Conservation (phyloP, 2,888 invertebrate genomes). For the Caenorhabditis angaria region DNA sequence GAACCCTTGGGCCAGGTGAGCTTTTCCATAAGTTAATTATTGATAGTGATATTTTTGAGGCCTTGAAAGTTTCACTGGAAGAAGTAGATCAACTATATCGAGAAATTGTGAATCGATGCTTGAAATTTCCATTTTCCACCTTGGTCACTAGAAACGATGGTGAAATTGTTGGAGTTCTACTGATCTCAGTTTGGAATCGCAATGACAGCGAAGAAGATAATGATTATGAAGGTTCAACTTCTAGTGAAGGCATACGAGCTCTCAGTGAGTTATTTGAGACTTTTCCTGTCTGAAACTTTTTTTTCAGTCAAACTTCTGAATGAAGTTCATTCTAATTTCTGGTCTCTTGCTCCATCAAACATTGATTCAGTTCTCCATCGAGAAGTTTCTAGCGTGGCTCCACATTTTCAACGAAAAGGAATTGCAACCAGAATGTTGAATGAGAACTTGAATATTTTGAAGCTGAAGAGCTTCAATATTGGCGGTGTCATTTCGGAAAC, state of each 20-base stretch:
- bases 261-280: not conserved
- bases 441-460: conserved; percentile 12
- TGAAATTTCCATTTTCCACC: conserved; percentile 38
- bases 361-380: conserved; percentile 26
- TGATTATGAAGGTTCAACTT: conserved; percentile 15
- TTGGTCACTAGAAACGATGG: conserved; percentile 19
- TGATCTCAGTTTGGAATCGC: conserved; percentile 34
- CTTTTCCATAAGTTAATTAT: not conserved
- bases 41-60: conserved; percentile 6
- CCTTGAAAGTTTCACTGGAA: conserved; percentile 10
- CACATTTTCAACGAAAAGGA: conserved; percentile 22
- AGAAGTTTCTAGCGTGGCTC: conserved; percentile 28
- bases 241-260: not conserved
- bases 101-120: conserved; percentile 18
- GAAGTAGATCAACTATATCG: conserved; percentile 22
- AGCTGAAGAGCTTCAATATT: conserved; percentile 10
- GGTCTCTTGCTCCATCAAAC: conserved; percentile 17
- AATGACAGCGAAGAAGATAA: conserved; percentile 15
- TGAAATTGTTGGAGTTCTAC: conserved; percentile 18
- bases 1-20: conserved; percentile 11
- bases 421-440: conserved; percentile 31
- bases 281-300: not conserved
- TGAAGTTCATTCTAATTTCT: conserved; percentile 31
- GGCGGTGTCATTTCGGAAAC: conserved; percentile 38
- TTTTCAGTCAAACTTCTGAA: conserved; percentile 31